Base-by-base conservation (phyloP, 2,888 invertebrate genomes). In the Drosophila borealis region DNA sequence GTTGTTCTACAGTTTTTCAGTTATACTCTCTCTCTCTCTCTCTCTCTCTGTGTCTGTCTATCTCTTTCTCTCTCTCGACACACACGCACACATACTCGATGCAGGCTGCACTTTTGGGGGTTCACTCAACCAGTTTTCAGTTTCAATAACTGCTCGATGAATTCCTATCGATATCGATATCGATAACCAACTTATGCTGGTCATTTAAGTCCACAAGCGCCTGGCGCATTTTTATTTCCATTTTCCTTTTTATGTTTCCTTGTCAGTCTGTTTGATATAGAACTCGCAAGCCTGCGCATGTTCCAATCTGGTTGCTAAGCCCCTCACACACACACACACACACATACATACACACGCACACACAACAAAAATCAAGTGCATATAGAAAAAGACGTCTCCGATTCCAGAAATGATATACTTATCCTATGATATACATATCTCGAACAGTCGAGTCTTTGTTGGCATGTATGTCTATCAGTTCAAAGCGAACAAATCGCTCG, bases 231-330 rank as follows among this genome's bases (percentile, higher is more conserved):
- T 46, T 25, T 29, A 25, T 46, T 25, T 29, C 21, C 19, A 33
- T 10, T 29, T 29, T 33, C 45, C 8, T 34, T 36, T 44, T 41
- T 59, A 59, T 46, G 44, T 29, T 39, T 54, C 50, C 34, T 45
- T 72, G 59, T 73, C 69, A 63, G 55, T 72, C 63, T 63, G 54
- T 56, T 19, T 39, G 17, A 39, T 33, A 29, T 48, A 13, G 36
- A 3, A 13, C 10, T 45, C 48, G 39, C 45, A 37, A 54, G 10
- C 45, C 61, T 45, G 56, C 70, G 74, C 74, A 55, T 74, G 57
- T 42, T 39, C 9, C 44, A 74, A 29, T 51, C 74, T 74, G 74
- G 74, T 74, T 73, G 73, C 9, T 39, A 55, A 62, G 59, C 63
- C 57, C 63, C 68, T 44, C 19, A 42, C 42, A 29, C n/a, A 33